A percentile compares a stretch with the other conserved stretches of the same genome.
Evolutionary conservation across 2,797 vertebrate genomes (phyloP).

Genomic region (Eleutherodactylus coqui): DNA sequence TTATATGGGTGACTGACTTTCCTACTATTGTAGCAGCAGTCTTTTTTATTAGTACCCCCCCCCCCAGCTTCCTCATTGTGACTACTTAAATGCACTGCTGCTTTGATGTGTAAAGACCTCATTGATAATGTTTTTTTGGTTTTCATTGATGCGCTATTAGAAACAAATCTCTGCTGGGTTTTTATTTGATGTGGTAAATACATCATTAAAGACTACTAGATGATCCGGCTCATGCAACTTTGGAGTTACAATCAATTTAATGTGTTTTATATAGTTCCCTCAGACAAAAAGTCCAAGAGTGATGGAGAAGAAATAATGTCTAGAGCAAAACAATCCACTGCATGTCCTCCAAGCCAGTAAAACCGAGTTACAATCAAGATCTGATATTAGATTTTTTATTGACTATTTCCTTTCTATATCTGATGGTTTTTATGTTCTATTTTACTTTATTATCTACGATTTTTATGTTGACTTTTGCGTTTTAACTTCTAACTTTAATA

Average conservation of each 20-base stretch:
- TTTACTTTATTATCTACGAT: too few species aligned
- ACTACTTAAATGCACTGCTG: constrained; percentile 10
- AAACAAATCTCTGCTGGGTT: neutral
- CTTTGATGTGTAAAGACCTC: constrained; percentile 47
- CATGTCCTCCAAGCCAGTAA: neutral
- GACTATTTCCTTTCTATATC: too few species aligned
- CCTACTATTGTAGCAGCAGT: constrained; percentile 28
- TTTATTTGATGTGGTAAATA: constrained; percentile 50
- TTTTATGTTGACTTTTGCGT: too few species aligned
- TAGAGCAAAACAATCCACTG: neutral
- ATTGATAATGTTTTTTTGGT: constrained; percentile 49
- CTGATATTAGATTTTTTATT: too few species aligned
- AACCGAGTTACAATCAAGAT: neutral
- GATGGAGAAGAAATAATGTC: neutral
- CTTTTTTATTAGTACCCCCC: constrained; percentile 13
- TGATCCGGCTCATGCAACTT: neutral
- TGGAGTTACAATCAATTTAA: neutral
- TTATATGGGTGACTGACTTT: constrained; percentile 45
- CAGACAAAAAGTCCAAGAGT: neutral
- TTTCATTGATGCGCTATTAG: constrained; percentile 40
- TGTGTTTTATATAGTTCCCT: neutral
- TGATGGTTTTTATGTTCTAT: too few species aligned
- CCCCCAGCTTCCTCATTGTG: constrained; percentile 15
- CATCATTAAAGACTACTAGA: constrained; percentile 11
- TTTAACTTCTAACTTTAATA: too few species aligned